Base-by-base conservation (phyloP, 2,888 invertebrate genomes). In the Andricus curvator region DNA sequence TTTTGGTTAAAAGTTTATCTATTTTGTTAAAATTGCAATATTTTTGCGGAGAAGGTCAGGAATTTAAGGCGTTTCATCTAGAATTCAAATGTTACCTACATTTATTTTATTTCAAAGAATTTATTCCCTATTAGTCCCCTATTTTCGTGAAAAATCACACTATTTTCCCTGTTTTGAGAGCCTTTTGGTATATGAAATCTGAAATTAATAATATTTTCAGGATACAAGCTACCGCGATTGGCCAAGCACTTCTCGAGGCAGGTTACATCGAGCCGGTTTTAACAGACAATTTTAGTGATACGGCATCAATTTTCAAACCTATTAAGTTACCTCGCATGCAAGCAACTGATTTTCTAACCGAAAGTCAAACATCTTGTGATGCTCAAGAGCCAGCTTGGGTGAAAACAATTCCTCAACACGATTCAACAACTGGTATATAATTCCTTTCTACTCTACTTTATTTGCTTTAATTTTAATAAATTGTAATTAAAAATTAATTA, bases 161-260 rank as follows among this genome's bases (percentile, higher is more conserved):
- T 8, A 37, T 37, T 37, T 8, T 6, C 37, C 8, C 37, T 9
- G 37, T 37, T 37, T 37, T 9, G 37, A 37, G 37, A 37, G 37
- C 37, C 9, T 37, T 37, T 37, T 37, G 37, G 1, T 37, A 37
- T 8, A 8, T 37, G 9, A 37, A 37, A 37, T 37, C 9, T 37
- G 37, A 37, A 78, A 74, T 83, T 66, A 80, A 51, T 64, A 74
- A 70, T 68, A 68, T 76, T 84, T 88, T 81, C 89, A 96, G 97
- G 88, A 93, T 95, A n/a, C 96, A 97, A 93, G 97, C 97, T 2
- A 94, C 94, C 17, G 95, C 95, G 29, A 95, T 97, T 82, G 97
- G 97, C 78, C 97, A 97, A 91, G 96, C 96, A 25, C 93, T 98
- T 60, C 91, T 97, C 22, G 96, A 96, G 90, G 96, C 96, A 1